Conservation (phyloP, 2,888 invertebrate species). For the Agrotis exclamationis region DNA sequence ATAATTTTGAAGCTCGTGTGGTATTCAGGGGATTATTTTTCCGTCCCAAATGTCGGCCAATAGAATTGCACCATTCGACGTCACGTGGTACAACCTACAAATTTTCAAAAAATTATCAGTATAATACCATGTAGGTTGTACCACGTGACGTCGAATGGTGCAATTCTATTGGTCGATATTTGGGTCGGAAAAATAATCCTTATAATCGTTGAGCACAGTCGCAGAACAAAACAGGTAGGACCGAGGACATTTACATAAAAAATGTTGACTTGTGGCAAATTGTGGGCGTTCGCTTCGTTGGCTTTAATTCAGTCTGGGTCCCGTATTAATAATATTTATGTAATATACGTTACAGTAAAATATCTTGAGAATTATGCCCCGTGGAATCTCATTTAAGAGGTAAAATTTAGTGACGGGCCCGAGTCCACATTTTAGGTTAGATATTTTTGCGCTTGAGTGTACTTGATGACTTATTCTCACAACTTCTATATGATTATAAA, state of each 20-base stretch:
- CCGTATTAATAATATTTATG: conserved; percentile 79
- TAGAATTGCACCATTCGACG: no score
- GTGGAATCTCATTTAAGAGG: conserved; percentile 65
- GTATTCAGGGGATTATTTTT: no score
- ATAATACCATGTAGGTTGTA: no score
- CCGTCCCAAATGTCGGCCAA: no score
- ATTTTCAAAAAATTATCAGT: no score
- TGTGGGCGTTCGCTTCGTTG: conserved; percentile 75
- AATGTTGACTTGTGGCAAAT: conserved; percentile 79
- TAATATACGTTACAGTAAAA: conserved; percentile 67
- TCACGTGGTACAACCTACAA: no score
- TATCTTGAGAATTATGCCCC: conserved; percentile 66
- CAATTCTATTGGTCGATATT: no score
- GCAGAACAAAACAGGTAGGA: conserved; percentile 60
- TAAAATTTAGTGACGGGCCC: conserved; percentile 58
- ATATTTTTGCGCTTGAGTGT: conserved; percentile 31
- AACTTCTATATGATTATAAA: neutral
- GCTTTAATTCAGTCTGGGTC: conserved; percentile 74
- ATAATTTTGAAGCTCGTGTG: no score
- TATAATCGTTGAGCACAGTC: conserved; percentile 49
- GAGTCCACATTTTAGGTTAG: conserved; percentile 28
- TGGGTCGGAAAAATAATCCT: conserved; percentile 44
- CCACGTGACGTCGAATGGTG: no score
- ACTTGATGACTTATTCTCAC: neutral
- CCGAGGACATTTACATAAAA: conserved; percentile 76